phyloP scores from a whole-genome alignment of 2,797 vertebrate species.

The Eulemur albifrons region DNA sequence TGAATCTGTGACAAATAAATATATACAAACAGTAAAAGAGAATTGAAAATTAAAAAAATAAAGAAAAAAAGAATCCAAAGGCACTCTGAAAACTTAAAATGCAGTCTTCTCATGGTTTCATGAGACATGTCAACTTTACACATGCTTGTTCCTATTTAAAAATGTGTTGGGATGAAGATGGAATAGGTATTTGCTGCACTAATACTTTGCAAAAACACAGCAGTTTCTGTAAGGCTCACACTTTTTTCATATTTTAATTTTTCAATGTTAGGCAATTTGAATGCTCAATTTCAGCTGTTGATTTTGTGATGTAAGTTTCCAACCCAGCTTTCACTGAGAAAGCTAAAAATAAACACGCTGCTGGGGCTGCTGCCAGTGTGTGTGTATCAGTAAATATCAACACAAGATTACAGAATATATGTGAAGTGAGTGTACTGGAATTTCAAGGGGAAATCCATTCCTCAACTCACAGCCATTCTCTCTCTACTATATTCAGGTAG shows the following conservation, averaged over 20 bases:
- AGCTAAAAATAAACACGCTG: slow-evolving; percentile 56
- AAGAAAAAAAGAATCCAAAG: neutral
- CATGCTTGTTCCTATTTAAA: neutral
- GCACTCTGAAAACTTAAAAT: slow-evolving; percentile 10
- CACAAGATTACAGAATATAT: neutral
- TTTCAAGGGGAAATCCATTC: neutral
- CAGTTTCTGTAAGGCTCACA: neutral
- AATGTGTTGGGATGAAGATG: neutral
- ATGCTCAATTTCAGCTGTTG: slow-evolving; percentile 47
- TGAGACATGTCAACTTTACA: neutral
- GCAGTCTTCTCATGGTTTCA: neutral
- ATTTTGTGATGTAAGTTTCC: slow-evolving; percentile 33
- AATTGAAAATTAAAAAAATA: neutral
- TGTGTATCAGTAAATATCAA: slow-evolving; percentile 13
- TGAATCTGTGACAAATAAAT: slow-evolving; percentile 36
- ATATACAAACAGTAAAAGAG: slow-evolving; percentile 22
- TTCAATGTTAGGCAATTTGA: slow-evolving; percentile 19
- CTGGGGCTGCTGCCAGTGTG: neutral
- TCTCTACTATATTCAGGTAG: neutral
- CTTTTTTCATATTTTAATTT: neutral
- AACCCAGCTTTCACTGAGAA: slow-evolving; percentile 28
- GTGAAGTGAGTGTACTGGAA: neutral
- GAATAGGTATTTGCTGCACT: neutral
- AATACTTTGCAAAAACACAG: neutral
- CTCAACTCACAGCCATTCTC: neutral